These are phyloP conservation scores for Torymus aiolomorphi DNA, from an alignment of 2,888 invertebrate genomes.

Conservation along the genomic window DNA sequence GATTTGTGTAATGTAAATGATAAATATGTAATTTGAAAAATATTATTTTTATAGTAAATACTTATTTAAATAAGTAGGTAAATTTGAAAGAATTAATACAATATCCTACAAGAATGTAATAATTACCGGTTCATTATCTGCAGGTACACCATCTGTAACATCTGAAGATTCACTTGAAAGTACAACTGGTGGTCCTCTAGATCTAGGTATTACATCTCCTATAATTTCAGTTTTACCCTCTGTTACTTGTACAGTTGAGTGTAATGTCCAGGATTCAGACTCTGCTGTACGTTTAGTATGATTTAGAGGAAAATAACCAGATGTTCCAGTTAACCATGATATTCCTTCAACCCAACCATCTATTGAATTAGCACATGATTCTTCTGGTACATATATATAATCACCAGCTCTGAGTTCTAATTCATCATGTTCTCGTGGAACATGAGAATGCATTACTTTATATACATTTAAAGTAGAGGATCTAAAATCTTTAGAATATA, in stretches of 20 bases:
- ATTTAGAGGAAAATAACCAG: slow-evolving; percentile 88
- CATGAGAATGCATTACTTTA: slow-evolving; percentile 87
- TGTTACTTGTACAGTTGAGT: slow-evolving; percentile 80
- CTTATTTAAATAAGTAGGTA: slow-evolving; percentile 2
- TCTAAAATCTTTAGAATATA: slow-evolving; percentile 90
- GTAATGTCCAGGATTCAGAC: slow-evolving; percentile 94
- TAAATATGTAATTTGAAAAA: slow-evolving; percentile 3
- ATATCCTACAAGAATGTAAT: slow-evolving; percentile 17
- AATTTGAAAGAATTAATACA: slow-evolving; percentile 8
- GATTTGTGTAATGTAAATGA: slow-evolving; percentile 22
- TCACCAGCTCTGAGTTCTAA: slow-evolving; percentile 90
- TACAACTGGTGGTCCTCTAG: slow-evolving; percentile 65
- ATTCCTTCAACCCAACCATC: slow-evolving; percentile 94
- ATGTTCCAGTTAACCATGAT: slow-evolving; percentile 88
- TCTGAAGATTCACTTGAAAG: slow-evolving; percentile 67
- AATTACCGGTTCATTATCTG: slow-evolving; percentile 67
- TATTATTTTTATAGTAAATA: slow-evolving; percentile 26
- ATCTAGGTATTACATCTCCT: slow-evolving; percentile 65
- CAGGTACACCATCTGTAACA: slow-evolving; percentile 67
- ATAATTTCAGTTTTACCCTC: slow-evolving; percentile 60
- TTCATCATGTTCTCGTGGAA: slow-evolving; percentile 88
- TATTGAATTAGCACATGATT: slow-evolving; percentile 83
- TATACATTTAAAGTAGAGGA: slow-evolving; percentile 82
- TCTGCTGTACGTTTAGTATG: slow-evolving; percentile 90
- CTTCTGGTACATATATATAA: slow-evolving; percentile 88